Evolutionary conservation across 2,888 invertebrate species (phyloP).

Genomic region (Amblyteles armatorius): DNA sequence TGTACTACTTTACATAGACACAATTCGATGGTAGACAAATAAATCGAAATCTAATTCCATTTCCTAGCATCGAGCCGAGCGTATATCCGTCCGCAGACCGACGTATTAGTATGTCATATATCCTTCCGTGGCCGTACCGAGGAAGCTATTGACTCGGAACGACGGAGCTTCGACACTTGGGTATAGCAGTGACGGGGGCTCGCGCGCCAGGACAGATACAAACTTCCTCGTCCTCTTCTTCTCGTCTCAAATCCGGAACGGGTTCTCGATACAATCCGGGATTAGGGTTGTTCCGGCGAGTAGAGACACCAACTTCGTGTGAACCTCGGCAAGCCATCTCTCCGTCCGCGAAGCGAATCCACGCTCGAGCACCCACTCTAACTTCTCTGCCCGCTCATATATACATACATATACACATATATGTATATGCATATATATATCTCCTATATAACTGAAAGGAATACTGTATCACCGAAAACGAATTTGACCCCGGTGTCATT

Average conservation of each 20-base stretch:
- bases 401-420: background rate
- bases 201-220: constrained; percentile 59
- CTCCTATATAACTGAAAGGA: constrained; percentile 19
- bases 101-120: constrained; percentile 14
- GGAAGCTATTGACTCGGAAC: constrained; percentile 61
- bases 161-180: constrained; percentile 60
- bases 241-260: constrained; percentile 34
- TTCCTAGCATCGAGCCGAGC: background rate
- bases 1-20: background rate
- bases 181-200: constrained; percentile 42
- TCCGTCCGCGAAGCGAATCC: constrained; percentile 48
- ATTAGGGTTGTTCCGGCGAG: constrained; percentile 62
- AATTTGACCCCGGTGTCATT: constrained; percentile 52
- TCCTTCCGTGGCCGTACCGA: background rate
- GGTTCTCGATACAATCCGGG: constrained; percentile 61
- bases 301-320: constrained; percentile 63
- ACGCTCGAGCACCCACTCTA: constrained; percentile 51
- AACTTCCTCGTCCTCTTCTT: constrained; percentile 36
- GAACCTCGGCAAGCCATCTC: constrained; percentile 57
- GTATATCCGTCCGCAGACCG: constrained; percentile 4
- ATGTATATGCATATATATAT: constrained; percentile 1
- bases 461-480: constrained; percentile 45
- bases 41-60: constrained; percentile 49
- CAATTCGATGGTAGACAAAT: constrained; percentile 39
- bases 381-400: constrained; percentile 28